Evolutionary conservation across 2,113 vertebrate species (phyloP).

Genomic region (Sylvia atricapilla): DNA sequence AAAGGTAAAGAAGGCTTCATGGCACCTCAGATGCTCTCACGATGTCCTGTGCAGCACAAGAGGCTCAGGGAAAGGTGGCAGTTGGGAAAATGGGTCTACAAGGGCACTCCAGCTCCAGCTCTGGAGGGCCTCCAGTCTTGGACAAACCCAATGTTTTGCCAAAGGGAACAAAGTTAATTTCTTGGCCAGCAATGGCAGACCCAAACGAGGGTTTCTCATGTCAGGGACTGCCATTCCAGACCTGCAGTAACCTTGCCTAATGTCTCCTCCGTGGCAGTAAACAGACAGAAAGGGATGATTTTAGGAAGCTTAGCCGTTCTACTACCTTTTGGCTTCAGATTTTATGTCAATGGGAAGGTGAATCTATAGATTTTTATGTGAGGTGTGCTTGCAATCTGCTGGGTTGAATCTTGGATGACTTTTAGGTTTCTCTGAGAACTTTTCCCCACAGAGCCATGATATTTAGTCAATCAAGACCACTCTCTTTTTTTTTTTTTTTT

Average conservation of each 20-base stretch:
- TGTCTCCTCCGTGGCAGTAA: neutral
- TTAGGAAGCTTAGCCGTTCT: neutral
- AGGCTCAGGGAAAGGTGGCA: neutral
- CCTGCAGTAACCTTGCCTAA: neutral
- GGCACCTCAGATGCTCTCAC: neutral
- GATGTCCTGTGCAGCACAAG: neutral
- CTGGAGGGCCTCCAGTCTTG: neutral
- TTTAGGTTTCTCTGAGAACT: neutral
- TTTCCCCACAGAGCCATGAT: neutral
- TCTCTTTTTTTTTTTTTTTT: neutral
- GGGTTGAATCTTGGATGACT: neutral
- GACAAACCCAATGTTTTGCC: neutral
- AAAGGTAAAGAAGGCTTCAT: neutral
- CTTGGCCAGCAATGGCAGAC: neutral
- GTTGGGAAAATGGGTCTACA: neutral
- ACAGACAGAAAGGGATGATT: neutral
- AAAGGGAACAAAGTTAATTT: neutral
- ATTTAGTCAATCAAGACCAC: constrained; percentile 40
- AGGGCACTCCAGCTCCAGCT: neutral
- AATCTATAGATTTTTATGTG: neutral
- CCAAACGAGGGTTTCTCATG: neutral
- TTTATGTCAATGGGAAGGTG: neutral
- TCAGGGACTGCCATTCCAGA: neutral
- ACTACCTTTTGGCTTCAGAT: neutral
- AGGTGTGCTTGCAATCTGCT: neutral